Percentiles rank a stretch among this genome's conserved stretches.
Conservation (phyloP, 2,113 vertebrate genomes). For the Orycteropus afer region DNA sequence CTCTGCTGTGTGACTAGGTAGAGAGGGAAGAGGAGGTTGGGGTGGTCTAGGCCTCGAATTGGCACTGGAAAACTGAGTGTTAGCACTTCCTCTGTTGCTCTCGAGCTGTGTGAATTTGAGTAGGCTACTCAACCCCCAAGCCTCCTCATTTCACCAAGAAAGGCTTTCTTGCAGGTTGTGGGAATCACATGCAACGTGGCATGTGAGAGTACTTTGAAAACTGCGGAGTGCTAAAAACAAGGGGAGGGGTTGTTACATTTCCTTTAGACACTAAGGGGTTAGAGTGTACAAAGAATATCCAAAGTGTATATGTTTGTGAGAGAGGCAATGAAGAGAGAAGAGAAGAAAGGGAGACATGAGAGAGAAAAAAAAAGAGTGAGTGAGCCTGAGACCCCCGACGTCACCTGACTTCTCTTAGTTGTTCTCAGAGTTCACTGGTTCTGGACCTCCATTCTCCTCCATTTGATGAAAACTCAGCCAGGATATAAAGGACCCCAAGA, state of each 20-base stretch:
- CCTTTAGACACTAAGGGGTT: not conserved
- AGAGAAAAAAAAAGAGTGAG: not conserved
- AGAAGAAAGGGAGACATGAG: not conserved
- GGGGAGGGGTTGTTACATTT: not conserved
- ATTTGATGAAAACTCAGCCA: not conserved
- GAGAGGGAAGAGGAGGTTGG: not conserved
- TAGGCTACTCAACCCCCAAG: not conserved
- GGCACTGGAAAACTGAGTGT: not conserved
- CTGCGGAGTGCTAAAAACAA: not conserved
- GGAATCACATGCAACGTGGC: not conserved
- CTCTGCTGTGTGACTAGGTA: not conserved
- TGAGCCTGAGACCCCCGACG: not conserved
- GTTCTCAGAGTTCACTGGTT: not conserved
- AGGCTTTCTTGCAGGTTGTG: not conserved
- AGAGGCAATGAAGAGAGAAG: not conserved
- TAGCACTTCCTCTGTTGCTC: not conserved
- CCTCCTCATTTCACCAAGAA: not conserved
- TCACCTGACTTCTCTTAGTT: not conserved
- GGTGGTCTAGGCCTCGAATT: accelerated
- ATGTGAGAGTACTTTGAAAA: constrained; percentile 14
- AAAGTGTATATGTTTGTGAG: not conserved
- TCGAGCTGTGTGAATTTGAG: not conserved
- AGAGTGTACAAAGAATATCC: not conserved
- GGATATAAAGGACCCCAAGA: not conserved
- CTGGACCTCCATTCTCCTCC: not conserved